Base-by-base conservation (phyloP, 2,888 invertebrate species). In the Chorisops tibialis region DNA sequence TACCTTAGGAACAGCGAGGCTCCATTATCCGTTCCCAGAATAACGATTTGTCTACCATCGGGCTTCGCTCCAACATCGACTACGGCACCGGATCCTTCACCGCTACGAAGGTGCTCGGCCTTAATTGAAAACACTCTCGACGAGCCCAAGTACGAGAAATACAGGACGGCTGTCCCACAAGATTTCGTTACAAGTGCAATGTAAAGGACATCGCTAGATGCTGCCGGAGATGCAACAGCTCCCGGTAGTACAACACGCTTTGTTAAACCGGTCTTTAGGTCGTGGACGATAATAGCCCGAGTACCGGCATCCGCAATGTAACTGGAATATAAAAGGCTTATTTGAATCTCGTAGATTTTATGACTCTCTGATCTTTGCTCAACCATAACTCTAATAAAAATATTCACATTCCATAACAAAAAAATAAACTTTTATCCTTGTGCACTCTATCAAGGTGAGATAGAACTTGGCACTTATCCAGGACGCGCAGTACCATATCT, bases 21-120 rank as follows among this genome's bases (percentile, higher is more conserved):
- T 7, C 82, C 84, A 43, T 83, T 82, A 70, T 86, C 85, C 2
- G 82, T 83, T 24, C 86, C 86, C 41, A 85, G 73, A 1, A 85
- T 67, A 2, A 85, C 83, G 39, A 84, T 80, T 67, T 79, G 80
- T 16, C 76, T 77, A 19, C 73, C 77, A 63, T 72, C 75, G 1
- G 81, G 81, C 68, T 85, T 84, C 1, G 77, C 71, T 1, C 85
- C 86, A 14, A 83, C 80, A 69, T 85, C 84, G 6, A 81, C 77
- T 58, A 86, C 81, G 2, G 82, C 79, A 5, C 83, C 84, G 2
- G 79, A 75, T 3, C 82, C 79, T 62, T 79, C 75, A 19, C 84
- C 85, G 9, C 74, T 75, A 16, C 83, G 80, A 66, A 86, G 73
- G 62, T 80, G 79, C 47, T 78, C 78, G 0, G 82, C 77, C 68